Base-by-base conservation (phyloP, 2,888 invertebrate species). In the Hirudinaria manillensis region DNA sequence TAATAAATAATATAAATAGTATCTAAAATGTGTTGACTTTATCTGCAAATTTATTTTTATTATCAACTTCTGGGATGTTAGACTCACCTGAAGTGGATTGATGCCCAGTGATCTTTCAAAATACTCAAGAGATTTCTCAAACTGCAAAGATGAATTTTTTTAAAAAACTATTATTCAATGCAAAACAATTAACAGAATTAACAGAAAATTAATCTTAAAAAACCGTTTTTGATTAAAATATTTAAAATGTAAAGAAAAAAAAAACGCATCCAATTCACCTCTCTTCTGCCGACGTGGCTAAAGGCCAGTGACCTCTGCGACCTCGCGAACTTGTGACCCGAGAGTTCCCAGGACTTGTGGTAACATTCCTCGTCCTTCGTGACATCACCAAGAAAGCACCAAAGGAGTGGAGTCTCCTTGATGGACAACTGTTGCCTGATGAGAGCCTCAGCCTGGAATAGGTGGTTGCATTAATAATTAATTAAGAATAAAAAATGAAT, bases 381-480 rank as follows among this genome's bases (percentile, higher is more conserved):
- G 1, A 92, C 91, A 86, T 96, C 94, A 3, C 95, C 95, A n/a
- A 98, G 88, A 61, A 93, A 88, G 84, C 97, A 97, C 87, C 92
- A 92, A 32, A 98, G 86, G 83, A 92, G 90, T 0, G 93, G 92
- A 0, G 93, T 92, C 74, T 93, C 92, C 76, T 91, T 89, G 77
- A 91, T 89, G 2, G 89, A 89, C 24, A 89, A 80, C 84, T 94
- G 91, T 82, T 93, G 90, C 74, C 89, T 88, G 79, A 98, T 93
- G 65, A 97, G 87, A 84, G 93, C 91, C 10, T 94, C 93, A 0
- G 97, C 96, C 89, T 91, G 83, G 70, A 70, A 70, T 21, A 53
- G 19, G 61, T 1, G 3, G 61, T 16, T 61, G 13, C 10, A 70
- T 67, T 32, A 19, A 72, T 34, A 45, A 68, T 36, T 56, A 53